These are phyloP conservation scores for Argyresthia goedartella DNA, from an alignment of 2,888 invertebrate genomes.

Conservation along the genomic window DNA sequence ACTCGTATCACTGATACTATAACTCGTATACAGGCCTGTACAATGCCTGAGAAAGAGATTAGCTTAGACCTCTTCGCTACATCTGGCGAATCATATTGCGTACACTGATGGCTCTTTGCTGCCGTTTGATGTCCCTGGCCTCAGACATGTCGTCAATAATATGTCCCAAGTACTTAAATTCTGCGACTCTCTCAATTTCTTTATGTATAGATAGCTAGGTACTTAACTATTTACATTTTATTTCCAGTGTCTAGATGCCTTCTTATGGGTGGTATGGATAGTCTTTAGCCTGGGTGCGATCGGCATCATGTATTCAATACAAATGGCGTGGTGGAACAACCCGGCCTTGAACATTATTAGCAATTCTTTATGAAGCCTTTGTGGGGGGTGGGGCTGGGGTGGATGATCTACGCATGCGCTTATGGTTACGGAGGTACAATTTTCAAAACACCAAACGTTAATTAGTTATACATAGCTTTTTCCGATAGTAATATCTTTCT, in stretches of 20 bases:
- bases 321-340: constrained; percentile 20
- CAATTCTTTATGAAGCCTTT: constrained; percentile 34
- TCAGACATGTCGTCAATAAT: no score
- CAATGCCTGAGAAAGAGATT: no score
- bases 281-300: constrained; percentile 14
- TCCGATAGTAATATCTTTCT: no score
- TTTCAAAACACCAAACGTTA: neutral
- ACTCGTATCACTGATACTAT: no score
- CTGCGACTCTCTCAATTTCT: no score
- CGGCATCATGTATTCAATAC: constrained; percentile 18
- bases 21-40: no score
- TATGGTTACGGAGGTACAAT: constrained; percentile 46
- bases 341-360: constrained; percentile 19
- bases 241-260: constrained; percentile 1
- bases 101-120: no score
- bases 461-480: neutral
- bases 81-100: no score
- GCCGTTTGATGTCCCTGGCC: no score
- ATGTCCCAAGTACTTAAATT: no score
- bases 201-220: no score
- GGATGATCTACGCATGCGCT: constrained; percentile 43
- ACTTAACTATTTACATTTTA: neutral
- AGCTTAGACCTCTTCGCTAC: no score
- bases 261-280: constrained; percentile 18
- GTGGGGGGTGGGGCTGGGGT: constrained; percentile 38